Percentiles rank a stretch among this genome's conserved stretches.
Conservation (phyloP, 2,113 vertebrate species). For the Rhinolophus sinicus region DNA sequence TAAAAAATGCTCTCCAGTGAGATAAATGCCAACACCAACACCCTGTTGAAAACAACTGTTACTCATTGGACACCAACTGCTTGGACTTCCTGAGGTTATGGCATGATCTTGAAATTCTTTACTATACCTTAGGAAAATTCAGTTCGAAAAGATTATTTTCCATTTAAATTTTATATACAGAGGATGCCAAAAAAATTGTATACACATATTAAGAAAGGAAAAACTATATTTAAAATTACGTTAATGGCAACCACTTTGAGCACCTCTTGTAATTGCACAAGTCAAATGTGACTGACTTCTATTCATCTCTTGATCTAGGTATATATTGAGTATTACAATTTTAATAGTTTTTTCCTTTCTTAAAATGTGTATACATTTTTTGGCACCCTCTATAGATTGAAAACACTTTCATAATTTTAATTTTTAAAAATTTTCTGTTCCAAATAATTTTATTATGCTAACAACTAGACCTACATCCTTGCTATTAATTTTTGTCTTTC, state of each 20-base stretch:
- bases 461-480: background rate
- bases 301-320: no score
- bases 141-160: background rate
- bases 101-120: background rate
- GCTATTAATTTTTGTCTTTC: background rate
- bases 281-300: no score
- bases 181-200: no score
- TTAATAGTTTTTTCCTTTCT: no score
- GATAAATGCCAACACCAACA: background rate
- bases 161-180: background rate
- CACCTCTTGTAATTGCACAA: no score
- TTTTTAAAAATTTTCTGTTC: background rate
- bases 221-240: no score
- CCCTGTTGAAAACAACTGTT: background rate
- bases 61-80: background rate
- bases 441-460: background rate
- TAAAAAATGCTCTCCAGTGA: background rate
- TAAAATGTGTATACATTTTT: no score
- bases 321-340: no score
- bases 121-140: background rate
- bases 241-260: no score
- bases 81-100: background rate
- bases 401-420: background rate
- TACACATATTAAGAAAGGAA: no score
- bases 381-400: background rate